phyloP scores from a whole-genome alignment of 2,797 vertebrate species.

The Gymnodraco acuticeps region DNA sequence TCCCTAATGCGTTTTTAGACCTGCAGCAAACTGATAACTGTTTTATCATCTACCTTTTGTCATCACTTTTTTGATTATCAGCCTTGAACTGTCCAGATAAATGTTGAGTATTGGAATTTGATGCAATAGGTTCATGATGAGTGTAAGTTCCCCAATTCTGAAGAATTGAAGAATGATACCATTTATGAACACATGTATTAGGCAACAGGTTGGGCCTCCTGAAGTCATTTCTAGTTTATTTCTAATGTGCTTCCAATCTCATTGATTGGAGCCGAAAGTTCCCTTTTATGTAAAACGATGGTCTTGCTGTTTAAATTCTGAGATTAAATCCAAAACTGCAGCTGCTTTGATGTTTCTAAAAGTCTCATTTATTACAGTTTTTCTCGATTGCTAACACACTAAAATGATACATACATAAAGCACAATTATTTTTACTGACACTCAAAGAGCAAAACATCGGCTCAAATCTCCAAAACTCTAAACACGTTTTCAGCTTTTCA shows the following conservation, averaged over 20 bases:
- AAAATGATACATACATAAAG: too few relatives aligned
- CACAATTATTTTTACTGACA: too few relatives aligned
- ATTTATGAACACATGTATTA: not conserved
- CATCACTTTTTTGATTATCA: not conserved
- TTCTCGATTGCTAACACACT: too few relatives aligned
- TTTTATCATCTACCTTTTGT: not conserved
- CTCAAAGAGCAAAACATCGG: too few relatives aligned
- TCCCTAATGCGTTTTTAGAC: not conserved
- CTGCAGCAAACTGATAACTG: not conserved
- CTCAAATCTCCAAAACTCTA: too few relatives aligned
- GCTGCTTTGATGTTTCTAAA: not conserved
- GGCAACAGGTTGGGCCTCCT: not conserved
- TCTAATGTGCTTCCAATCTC: not conserved
- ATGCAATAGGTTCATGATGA: not conserved
- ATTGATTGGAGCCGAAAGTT: not conserved
- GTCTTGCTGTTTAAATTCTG: not conserved
- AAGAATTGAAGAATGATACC: not conserved
- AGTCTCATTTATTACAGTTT: not conserved
- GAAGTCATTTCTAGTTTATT: not conserved
- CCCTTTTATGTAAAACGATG: not conserved
- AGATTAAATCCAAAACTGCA: not conserved
- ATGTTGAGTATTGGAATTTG: not conserved
- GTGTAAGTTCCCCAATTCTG: not conserved
- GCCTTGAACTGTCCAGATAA: not conserved
- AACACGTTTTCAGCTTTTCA: too few relatives aligned